Base-by-base conservation (phyloP, 1,140 invertebrate species). In the Heliconius nattereri region DNA sequence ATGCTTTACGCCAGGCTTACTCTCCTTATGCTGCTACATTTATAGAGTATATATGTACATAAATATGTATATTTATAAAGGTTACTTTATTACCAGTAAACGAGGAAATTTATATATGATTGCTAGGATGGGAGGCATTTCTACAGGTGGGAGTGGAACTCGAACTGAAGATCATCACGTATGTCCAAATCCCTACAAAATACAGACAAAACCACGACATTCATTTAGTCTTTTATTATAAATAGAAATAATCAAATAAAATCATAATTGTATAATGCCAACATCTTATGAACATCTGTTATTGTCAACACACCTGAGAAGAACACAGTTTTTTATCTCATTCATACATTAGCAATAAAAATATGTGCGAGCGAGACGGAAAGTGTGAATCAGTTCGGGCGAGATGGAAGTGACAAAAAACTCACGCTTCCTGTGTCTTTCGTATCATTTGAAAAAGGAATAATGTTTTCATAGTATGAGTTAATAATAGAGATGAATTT, bases 321-420 rank as follows among this genome's bases (percentile, higher is more conserved):
- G 83, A 75, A 76, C 66, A 16, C 71, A 35, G 20, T 86, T 73
- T 73, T 52, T 85, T 79, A 66, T 91, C 92, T 80, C 82, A 83
- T 26, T 92, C 85, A 23, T 60, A 71, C 86, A 9, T 37, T n/a
- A 6, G 3, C 2, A 52, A 74, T 78, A 74, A 29, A 8, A 71
- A n/a, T 70, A 78, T 7, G 85, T 75, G 54, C 35, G 85, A 94
- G 79, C 76, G 85, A 85, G 91, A 92, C 29, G 71, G 77, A 26
- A 54, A 37, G 72, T 85, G 76, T 82, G 79, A 87, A 89, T 91
- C 87, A 82, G 86, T 85, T 85, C 85, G 80, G 85, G 79, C 85
- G 85, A 90, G 89, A 92, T 88, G 92, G 92, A 94, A 94, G 92
- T 93, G 91, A 94, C 92, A 94, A 94, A 94, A 94, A 94, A 94